Percentiles rank a stretch among this genome's conserved stretches.
These are phyloP conservation scores for Upupa epops DNA, from an alignment of 2,113 vertebrate genomes.

Conservation along the genomic window DNA sequence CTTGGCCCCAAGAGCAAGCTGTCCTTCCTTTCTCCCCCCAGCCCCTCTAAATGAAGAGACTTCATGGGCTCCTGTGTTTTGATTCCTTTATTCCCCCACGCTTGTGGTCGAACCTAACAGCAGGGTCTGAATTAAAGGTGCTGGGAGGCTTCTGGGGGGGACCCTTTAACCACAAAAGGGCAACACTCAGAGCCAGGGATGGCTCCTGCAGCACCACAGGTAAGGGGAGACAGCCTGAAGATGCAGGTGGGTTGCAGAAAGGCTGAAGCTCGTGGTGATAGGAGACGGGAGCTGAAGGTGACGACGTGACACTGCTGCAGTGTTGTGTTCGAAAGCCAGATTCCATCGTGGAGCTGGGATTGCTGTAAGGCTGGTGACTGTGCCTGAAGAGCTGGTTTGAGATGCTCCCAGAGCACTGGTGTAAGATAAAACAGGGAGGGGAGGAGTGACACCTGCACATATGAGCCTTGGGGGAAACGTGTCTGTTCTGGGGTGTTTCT, in stretches of 20 bases:
- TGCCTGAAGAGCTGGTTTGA: too few relatives aligned
- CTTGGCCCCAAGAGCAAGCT: too few relatives aligned
- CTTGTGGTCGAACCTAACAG: background rate
- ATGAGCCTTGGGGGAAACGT: background rate
- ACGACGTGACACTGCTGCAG: background rate
- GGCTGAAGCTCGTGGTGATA: background rate
- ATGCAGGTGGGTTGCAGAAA: background rate
- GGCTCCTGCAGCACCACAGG: background rate
- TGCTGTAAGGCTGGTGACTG: background rate
- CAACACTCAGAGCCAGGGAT: background rate
- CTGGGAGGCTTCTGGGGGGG: accelerated
- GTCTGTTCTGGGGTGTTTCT: background rate
- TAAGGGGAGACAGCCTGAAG: background rate
- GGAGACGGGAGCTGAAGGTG: background rate
- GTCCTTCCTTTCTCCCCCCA: background rate
- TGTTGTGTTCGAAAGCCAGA: too few relatives aligned
- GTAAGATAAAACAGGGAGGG: too few relatives aligned
- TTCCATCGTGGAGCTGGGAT: too few relatives aligned
- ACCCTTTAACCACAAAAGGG: background rate
- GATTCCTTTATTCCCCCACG: background rate
- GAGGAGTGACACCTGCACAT: background rate
- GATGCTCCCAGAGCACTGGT: too few relatives aligned
- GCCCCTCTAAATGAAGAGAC: background rate
- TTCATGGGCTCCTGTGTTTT: background rate
- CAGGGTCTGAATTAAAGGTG: background rate